Conservation (phyloP, 2,888 invertebrate genomes). For the Ferrisia virgata region DNA sequence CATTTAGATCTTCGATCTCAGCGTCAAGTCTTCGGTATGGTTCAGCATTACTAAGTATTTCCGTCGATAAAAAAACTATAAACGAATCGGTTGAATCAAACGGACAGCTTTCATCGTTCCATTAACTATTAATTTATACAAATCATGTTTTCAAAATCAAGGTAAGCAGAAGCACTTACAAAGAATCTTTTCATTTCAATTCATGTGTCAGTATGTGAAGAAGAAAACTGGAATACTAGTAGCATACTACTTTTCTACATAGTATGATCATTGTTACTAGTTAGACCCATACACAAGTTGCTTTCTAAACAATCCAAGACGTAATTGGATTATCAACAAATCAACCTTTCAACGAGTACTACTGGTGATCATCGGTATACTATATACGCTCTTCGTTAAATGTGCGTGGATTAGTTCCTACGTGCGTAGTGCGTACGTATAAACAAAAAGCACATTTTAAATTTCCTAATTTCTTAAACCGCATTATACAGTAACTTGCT, state of each 20-base stretch:
- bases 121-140: neutral
- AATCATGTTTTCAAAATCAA: conserved; percentile 4
- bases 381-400: neutral
- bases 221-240: neutral
- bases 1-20: too few species aligned
- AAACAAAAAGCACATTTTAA: neutral
- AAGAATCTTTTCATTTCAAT: neutral
- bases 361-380: neutral
- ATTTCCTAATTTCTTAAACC: conserved; percentile 7
- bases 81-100: neutral
- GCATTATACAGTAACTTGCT: neutral
- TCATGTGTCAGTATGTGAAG: neutral
- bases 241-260: neutral
- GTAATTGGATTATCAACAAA: conserved; percentile 11
- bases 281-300: neutral
- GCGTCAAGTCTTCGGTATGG: neutral
- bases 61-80: neutral
- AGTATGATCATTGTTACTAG: neutral
- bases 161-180: neutral
- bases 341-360: neutral
- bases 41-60: neutral
- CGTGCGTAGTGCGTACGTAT: too few species aligned
- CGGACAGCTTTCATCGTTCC: neutral
- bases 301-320: conserved; percentile 17
- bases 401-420: too few species aligned